phyloP scores from a whole-genome alignment of 2,888 invertebrate genomes.

The Trypoxylon attenuatum region DNA sequence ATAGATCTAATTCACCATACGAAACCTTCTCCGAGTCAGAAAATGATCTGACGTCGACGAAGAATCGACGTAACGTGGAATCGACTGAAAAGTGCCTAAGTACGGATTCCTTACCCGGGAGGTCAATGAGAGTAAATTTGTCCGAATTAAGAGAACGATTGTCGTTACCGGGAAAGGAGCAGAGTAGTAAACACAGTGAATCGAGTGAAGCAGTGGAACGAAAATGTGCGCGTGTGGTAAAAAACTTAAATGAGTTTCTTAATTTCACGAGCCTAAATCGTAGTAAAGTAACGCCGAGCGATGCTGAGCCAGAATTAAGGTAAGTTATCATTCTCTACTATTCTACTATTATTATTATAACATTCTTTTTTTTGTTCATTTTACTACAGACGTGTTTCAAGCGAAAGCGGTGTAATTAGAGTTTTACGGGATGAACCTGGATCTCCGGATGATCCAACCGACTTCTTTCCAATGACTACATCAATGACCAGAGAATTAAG shows the following conservation, averaged over 20 bases:
- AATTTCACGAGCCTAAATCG: slow-evolving; percentile 84
- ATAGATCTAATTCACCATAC: slow-evolving; percentile 57
- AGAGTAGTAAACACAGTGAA: slow-evolving; percentile 47
- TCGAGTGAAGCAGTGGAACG: slow-evolving; percentile 59
- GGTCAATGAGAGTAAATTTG: slow-evolving; percentile 55
- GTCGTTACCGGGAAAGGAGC: slow-evolving; percentile 36
- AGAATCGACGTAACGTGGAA: slow-evolving; percentile 63
- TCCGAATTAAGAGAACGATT: slow-evolving; percentile 55
- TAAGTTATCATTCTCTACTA: slow-evolving; percentile 15
- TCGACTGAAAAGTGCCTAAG: slow-evolving; percentile 68
- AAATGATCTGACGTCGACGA: slow-evolving; percentile 58
- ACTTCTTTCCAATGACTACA: slow-evolving; percentile 90
- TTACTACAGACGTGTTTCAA: slow-evolving; percentile 58
- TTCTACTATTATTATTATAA: not conserved
- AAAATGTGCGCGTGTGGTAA: slow-evolving; percentile 78
- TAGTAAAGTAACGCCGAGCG: slow-evolving; percentile 75
- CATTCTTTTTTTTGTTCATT: too few species aligned
- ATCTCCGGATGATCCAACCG: slow-evolving; percentile 87
- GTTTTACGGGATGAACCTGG: slow-evolving; percentile 64
- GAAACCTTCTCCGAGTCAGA: slow-evolving; percentile 61
- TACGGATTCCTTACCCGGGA: slow-evolving; percentile 58
- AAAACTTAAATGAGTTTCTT: slow-evolving; percentile 89
- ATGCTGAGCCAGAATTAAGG: slow-evolving; percentile 62
- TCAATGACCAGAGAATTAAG: slow-evolving; percentile 89
- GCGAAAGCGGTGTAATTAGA: slow-evolving; percentile 65